Evolutionary conservation across 2,888 invertebrate genomes (phyloP), one percentile per base, ranked within the genome.

Genomic region (Caenorhabditis sp.): DNA sequence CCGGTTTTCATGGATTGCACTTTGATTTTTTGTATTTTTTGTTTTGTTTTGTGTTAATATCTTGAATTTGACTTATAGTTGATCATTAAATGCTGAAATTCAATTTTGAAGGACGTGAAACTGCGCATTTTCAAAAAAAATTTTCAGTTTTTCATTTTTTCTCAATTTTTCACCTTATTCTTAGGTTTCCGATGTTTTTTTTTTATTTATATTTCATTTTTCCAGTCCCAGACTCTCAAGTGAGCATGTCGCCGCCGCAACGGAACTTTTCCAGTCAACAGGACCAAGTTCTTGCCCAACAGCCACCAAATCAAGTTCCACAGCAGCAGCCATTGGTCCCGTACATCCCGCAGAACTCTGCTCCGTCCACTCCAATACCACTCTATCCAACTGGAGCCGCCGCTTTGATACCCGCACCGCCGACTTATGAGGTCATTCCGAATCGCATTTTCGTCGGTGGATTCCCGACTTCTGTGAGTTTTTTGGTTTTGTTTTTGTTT

Each of bases 371-470:
- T 15, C 74, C 76, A 22, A 77, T 81, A 20, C 77, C 60, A 22
- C 62, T 82, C 3, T 82, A 82, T 35, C 82, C 82, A 18, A 82
- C 82, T 8, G 82, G 82, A 20, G 77, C 77, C 0, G 69, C 82
- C 5, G 82, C 82, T 2, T 28, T 82, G 1, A 69, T 82, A 26
- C 69, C 83, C 20, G 78, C 76, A 13, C 74, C 72, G 32, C 74
- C 71, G 26, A 64, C 71, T 0, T 84, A 81, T 32, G 85, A 84
- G 37, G 62, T 97, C 82, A 96, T 97, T 89, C 97, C 97, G 80
- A 97, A 97, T 93, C 90, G 97, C 90, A 96, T 98, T 91, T 98
- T 98, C 93, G 97, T 98, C 65, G 97, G 98, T 76, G 98, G 97
- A 26, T 97, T 98, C 91, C 95, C 97, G 72, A 94, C 96, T 90